Percentiles rank a stretch among this genome's conserved stretches.
Conservation (phyloP, 2,888 invertebrate species). For the Drosophila heteroneura region DNA sequence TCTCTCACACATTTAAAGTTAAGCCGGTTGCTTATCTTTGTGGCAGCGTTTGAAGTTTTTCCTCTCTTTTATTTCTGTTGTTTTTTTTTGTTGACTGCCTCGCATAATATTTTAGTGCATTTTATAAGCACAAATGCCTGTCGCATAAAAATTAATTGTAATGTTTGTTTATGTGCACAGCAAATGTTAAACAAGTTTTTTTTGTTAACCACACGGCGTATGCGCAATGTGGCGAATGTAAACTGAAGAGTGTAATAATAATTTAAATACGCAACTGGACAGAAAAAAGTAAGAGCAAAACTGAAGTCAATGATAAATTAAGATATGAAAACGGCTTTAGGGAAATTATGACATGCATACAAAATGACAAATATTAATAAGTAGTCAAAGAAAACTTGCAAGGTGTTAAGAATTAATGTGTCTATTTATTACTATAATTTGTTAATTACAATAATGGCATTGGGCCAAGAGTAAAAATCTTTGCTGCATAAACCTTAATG, state of each 20-base stretch:
- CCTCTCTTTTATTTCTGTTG: background rate
- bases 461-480: background rate
- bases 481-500: conserved; percentile 4
- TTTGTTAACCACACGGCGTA: conserved; percentile 41
- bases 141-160: conserved; percentile 81
- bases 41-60: conserved; percentile 41
- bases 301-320: conserved; percentile 10
- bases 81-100: conserved; percentile 28
- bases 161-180: conserved; percentile 79
- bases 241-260: conserved; percentile 21
- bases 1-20: conserved; percentile 30
- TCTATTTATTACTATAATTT: background rate
- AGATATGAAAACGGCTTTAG: conserved; percentile 24
- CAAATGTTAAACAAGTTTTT: conserved; percentile 59
- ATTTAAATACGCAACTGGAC: conserved; percentile 43
- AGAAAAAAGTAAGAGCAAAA: conserved; percentile 29
- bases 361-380: background rate
- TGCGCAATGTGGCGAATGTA: conserved; percentile 41
- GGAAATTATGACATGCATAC: background rate
- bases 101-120: conserved; percentile 71
- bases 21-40: conserved; percentile 58
- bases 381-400: background rate
- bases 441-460: conserved; percentile 4
- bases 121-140: conserved; percentile 80
- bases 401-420: background rate